A percentile compares a stretch with the other conserved stretches of the same genome.
Conservation (phyloP, 1,140 invertebrate species). For the Schlechtendalia chinensis region DNA sequence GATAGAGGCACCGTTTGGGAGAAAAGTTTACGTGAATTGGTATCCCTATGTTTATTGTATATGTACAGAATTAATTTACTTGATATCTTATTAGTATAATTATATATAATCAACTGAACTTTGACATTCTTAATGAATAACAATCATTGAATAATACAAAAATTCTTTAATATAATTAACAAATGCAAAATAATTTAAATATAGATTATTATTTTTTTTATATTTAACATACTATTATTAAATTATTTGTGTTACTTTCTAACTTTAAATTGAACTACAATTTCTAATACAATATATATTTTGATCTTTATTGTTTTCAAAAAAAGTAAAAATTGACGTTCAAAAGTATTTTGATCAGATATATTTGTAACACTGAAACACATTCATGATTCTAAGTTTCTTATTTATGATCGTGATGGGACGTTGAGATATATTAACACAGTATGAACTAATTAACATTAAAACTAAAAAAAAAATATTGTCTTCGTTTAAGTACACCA, state of each 20-base stretch:
- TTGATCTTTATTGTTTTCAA: too few species aligned
- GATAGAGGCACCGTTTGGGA: conserved; percentile 35
- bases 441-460: not conserved
- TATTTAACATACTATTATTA: not conserved
- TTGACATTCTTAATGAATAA: conserved; percentile 30
- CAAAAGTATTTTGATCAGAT: too few species aligned
- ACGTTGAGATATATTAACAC: not conserved
- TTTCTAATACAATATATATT: not conserved
- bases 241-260: not conserved
- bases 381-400: too few species aligned
- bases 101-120: conserved; percentile 24
- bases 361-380: too few species aligned
- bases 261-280: not conserved
- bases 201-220: conserved; percentile 6
- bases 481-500: not conserved
- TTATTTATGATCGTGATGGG: not conserved
- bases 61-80: conserved; percentile 5
- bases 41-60: conserved; percentile 1
- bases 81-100: conserved; percentile 30
- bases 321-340: too few species aligned
- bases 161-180: conserved; percentile 19
- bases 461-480: not conserved
- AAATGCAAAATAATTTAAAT: not conserved
- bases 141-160: conserved; percentile 6
- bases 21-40: conserved; percentile 11